Base-by-base conservation (phyloP, 2,797 vertebrate genomes). In the Alcedo atthis region DNA sequence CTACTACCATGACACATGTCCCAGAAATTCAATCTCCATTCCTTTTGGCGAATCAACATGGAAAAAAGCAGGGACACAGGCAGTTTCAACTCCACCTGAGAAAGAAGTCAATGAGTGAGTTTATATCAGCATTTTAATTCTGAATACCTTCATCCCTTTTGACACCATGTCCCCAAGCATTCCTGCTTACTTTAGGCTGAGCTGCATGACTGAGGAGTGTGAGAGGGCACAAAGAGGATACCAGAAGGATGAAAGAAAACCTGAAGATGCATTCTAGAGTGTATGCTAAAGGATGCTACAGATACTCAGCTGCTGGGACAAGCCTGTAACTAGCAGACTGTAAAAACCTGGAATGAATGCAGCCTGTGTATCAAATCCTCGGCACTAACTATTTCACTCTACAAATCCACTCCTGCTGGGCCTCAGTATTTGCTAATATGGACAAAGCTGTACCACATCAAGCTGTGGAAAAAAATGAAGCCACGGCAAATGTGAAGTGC, bases 1-100 rank as follows among this genome's bases (percentile, higher is more conserved):
- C 46, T 93, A 61, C 85, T 77, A 95, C 74, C 46, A 70, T 43
- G 53, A 90, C 81, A 74, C 62, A 79, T 51, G 73, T 62, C 58
- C 78, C 69, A 86, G 62, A 89, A 94, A 89, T 74, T 89, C 85
- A 77, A 80, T 71, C 30, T 67, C 51, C 26, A 9, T 49, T 91
- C 45, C 20, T 82, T 63, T 80, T 45, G 43, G 49, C 59, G 62
- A 89, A 76, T 45, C 81, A 59, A 54, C 61, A 42, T 4, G 8
- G 51, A 48, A 69, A 74, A 92, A 92, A 40, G 12, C 62, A 75
- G 37, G 26, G 43, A 90, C 92, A 54, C 7, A 37, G 81, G 35
- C n/a, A 85, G 17, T 74, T 90, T 94, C 71, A 46, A 61, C 63
- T 87, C n/a, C 37, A 53, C 15, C 71, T 77, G 61, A 92, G 53